Percentiles rank a stretch among this genome's conserved stretches.
Evolutionary conservation across 92 coral and sea anemone genomes (phyloP).

Genomic region (Heliopora coerulea): DNA sequence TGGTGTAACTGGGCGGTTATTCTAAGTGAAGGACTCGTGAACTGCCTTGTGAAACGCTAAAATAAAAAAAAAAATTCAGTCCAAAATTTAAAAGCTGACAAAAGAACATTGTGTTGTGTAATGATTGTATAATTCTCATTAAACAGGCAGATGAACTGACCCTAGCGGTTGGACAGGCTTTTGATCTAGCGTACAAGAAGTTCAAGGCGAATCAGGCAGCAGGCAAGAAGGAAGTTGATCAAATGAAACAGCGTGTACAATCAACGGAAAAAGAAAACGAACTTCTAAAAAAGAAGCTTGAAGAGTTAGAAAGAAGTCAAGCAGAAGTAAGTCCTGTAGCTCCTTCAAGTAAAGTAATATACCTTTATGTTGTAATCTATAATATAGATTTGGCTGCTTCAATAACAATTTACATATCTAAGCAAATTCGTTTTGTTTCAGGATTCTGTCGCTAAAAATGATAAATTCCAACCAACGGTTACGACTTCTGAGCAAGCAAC

Average conservation of each 20-base stretch:
- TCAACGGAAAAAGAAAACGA: conserved; percentile 88
- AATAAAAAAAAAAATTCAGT: too few species aligned
- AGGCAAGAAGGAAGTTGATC: conserved; percentile 57
- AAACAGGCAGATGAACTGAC: conserved; percentile 89
- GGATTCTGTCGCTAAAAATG: not conserved
- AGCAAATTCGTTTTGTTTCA: not conserved
- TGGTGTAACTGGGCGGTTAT: too few species aligned
- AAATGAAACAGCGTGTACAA: conserved; percentile 73
- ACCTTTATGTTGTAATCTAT: too few species aligned
- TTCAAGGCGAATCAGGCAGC: conserved; percentile 64
- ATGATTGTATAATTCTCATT: not conserved
- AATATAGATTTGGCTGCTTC: not conserved
- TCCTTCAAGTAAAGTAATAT: conserved; percentile 28
- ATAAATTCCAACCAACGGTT: conserved; percentile 37
- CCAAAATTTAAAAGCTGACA: too few species aligned
- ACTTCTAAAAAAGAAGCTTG: conserved; percentile 74
- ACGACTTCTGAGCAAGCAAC: conserved; percentile 45
- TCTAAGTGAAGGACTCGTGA: too few species aligned
- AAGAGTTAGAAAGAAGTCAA: conserved; percentile 66
- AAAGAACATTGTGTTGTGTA: not conserved
- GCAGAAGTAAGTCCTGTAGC: conserved; percentile 33
- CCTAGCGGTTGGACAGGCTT: conserved; percentile 93
- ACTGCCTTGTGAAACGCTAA: too few species aligned
- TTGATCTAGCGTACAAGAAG: conserved; percentile 87
- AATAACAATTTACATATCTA: not conserved